Base-by-base conservation (phyloP, 2,888 invertebrate species). In the Acronicta aceris region DNA sequence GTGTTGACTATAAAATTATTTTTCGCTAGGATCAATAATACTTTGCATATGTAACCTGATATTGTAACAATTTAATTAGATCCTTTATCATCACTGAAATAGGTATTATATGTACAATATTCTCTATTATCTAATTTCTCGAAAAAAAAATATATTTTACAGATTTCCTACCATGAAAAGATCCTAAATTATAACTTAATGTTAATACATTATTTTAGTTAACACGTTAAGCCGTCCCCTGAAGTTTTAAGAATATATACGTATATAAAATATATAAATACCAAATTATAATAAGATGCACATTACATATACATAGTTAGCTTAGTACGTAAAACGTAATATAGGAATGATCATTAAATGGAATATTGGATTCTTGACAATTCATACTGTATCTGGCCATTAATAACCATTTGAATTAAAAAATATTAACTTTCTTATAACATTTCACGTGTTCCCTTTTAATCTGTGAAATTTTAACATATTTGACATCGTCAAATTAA, bases 151-250 rank as follows among this genome's bases (percentile, higher is more conserved):
- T 60, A 52, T 54, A 43, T 63, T 59, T 59, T 33, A 54, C 43
- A 59, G 33, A 36, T 61, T 65, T 47, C 56, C 60, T 21, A 60
- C 17, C 42, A 51, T 56, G 41, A 55, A 69, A 43, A 54, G 17
- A 59, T 74, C 78, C 71, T 68, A 71, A 65, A 74, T 71, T 75
- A 74, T 72, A 77, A 77, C 71, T 79, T 78, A 71, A 76, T 68
- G 63, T 70, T 83, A 78, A 80, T 46, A 45, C 61, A 78, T 78
- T 78, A 78, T 82, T 88, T 89, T 78, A 80, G 86, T 90, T 90
- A 79, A 88, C 82, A 87, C 81, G 84, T 89, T 88, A 84, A 87
- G 87, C 91, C 91, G 91, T 91, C 91, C 91, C 91, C 90, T 86
- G 84, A 84, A 90, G 89, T 89, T 90, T 90, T 90, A 90, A 90